phyloP scores from a whole-genome alignment of 2,888 invertebrate species.

The Chelonus formosanus region DNA sequence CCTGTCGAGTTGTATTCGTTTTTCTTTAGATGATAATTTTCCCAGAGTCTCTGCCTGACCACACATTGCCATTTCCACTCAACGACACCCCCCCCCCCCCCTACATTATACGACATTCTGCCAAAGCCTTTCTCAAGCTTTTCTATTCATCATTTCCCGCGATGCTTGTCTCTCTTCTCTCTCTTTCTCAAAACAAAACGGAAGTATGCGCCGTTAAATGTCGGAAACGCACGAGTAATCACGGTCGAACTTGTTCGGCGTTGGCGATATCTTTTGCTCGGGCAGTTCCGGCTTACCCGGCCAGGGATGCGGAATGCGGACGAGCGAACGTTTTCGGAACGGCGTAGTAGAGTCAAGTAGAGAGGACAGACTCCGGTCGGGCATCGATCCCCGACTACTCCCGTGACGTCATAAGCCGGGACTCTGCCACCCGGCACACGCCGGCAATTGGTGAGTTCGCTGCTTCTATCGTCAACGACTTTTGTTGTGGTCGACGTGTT shows the following conservation, averaged over 20 bases:
- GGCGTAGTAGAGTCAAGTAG: slow-evolving; percentile 49
- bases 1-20: not conserved
- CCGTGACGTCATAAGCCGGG: slow-evolving; percentile 61
- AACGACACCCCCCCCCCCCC: not conserved
- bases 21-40: slow-evolving; percentile 9
- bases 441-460: slow-evolving; percentile 45
- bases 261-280: slow-evolving; percentile 13
- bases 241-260: slow-evolving; percentile 16
- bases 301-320: slow-evolving; percentile 11
- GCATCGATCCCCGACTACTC: slow-evolving; percentile 62
- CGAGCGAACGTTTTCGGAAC: slow-evolving; percentile 56
- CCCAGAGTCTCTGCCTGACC: slow-evolving; percentile 2
- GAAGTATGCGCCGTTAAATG: slow-evolving; percentile 9
- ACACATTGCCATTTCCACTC: slow-evolving; percentile 15
- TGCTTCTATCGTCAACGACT: slow-evolving; percentile 38
- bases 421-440: slow-evolving; percentile 48
- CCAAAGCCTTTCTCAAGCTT: not conserved
- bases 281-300: slow-evolving; percentile 14
- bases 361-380: slow-evolving; percentile 47
- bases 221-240: slow-evolving; percentile 12
- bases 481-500: slow-evolving; percentile 39
- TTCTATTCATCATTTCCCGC: slow-evolving; percentile 22
- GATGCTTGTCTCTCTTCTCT: not conserved
- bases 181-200: slow-evolving; percentile 8
- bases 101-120: not conserved